Evolutionary conservation across 2,888 invertebrate genomes (phyloP), one percentile per base, ranked within the genome.

Genomic region (Sussaba pulchella): DNA sequence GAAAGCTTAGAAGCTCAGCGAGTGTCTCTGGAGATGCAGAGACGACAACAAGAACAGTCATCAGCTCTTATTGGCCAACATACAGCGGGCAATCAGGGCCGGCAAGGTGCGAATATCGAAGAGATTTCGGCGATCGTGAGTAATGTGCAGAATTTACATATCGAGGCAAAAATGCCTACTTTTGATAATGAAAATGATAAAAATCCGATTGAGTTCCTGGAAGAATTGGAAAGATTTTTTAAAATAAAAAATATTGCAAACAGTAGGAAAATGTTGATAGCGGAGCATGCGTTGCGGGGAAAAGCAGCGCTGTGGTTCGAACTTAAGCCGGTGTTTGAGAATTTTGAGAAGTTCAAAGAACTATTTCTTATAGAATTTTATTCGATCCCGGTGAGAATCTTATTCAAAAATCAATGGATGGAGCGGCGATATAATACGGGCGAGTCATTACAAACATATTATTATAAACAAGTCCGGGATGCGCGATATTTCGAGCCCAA

Each of bases 171-270:
- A 66, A 43, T 71, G 1, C 71, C 71, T 10, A 71, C 66, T 57
- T 80, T 80, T 39, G 17, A 26, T 24, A 54, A 80, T 8, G 79
- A 79, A 39, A 59, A 52, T 39, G 47, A 59, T 0, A 54, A 10
- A 19, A 71, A 76, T 50, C 76, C 76, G 1, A 17, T 43, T 1
- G 61, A 66, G 26, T 81, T 77, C 47, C 26, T 82, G 0, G 71
- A 78, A n/a, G 78, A 82, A 4, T n/a, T 82, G 45, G 82, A 82
- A 26, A 71, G 52, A 41, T 69, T 52, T 69, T 72, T 54, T 10
- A 57, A 45, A 54, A 14, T 71, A 3, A 78, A 74, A 78, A 81
- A 74, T 21, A 54, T 81, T 9, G 17, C 19, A 6, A 17, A 54
- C 10, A n/a, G 71, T 0, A 47, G 59, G 2, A 75, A 43, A 31